Conservation (phyloP, 2,113 vertebrate genomes). For the Rostratula benghalensis region DNA sequence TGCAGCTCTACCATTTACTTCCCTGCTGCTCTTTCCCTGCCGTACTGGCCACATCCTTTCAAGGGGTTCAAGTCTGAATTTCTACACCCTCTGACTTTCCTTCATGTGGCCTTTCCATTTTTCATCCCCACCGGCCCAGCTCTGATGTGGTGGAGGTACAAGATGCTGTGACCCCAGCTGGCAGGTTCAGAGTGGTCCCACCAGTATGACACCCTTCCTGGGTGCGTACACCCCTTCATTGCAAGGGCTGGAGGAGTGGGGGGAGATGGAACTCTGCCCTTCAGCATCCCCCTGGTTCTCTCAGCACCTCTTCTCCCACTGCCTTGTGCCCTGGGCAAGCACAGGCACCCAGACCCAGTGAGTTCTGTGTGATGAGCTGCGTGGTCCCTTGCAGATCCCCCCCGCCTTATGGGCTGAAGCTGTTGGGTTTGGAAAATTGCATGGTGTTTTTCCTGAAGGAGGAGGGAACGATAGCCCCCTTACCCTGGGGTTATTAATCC, state of each 20-base stretch:
- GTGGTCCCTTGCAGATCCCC: background rate
- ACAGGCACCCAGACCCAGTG: accelerated
- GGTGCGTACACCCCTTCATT: accelerated
- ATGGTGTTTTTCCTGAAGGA: accelerated
- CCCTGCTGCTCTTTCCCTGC: background rate
- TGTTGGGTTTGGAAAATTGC: background rate
- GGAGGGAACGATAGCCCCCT: background rate
- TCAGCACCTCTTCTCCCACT: background rate
- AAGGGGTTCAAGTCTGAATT: background rate
- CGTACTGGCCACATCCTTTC: background rate
- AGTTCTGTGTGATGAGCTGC: background rate
- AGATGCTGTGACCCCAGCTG: background rate
- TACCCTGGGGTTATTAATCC: background rate
- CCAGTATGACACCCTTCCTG: accelerated
- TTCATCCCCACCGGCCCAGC: background rate
- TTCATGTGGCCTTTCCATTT: background rate
- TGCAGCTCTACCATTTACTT: background rate
- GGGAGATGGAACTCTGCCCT: background rate
- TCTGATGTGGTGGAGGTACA: background rate
- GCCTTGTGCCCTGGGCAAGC: background rate
- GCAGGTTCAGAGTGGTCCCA: background rate
- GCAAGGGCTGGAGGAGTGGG: accelerated
- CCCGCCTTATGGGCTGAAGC: background rate
- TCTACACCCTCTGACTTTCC: background rate
- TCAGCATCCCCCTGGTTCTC: background rate